These are phyloP conservation scores for Strix occidentalis DNA, from an alignment of 2,797 vertebrate genomes.

Conservation along the genomic window DNA sequence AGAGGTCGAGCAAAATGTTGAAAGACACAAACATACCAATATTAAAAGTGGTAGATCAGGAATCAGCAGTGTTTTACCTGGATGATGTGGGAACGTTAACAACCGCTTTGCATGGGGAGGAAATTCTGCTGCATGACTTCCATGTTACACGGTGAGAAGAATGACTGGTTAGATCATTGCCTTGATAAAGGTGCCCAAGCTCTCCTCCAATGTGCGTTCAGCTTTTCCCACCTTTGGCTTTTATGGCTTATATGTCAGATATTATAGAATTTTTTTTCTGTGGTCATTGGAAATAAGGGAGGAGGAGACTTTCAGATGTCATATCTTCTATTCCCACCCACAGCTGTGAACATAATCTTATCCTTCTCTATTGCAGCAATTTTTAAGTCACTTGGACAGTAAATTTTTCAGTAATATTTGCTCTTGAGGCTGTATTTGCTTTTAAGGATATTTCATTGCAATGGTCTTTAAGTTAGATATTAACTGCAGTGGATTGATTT, in stretches of 20 bases:
- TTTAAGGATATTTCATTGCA: not conserved
- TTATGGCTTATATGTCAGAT: not conserved
- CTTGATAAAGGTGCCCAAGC: not conserved
- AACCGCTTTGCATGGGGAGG: fast-evolving
- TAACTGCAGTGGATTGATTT: not conserved
- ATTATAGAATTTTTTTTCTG: not conserved
- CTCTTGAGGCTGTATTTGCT: not conserved
- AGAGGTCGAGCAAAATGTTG: not conserved
- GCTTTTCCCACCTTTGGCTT: not conserved
- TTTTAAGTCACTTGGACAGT: not conserved
- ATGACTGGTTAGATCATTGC: not conserved
- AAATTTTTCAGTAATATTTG: not conserved
- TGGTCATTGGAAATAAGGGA: not conserved
- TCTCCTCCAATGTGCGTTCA: not conserved
- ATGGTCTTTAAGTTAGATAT: not conserved
- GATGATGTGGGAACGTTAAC: not conserved
- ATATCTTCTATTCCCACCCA: not conserved
- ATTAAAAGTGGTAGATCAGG: not conserved
- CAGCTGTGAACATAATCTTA: not conserved
- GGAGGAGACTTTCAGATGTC: not conserved
- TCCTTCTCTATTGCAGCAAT: not conserved
- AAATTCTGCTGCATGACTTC: not conserved
- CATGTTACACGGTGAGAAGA: not conserved
- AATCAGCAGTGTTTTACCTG: not conserved
- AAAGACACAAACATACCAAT: not conserved